A percentile compares a stretch with the other conserved stretches of the same genome.
These are phyloP conservation scores for Conchocele bisecta DNA, from an alignment of 2,888 invertebrate species.

Conservation along the genomic window DNA sequence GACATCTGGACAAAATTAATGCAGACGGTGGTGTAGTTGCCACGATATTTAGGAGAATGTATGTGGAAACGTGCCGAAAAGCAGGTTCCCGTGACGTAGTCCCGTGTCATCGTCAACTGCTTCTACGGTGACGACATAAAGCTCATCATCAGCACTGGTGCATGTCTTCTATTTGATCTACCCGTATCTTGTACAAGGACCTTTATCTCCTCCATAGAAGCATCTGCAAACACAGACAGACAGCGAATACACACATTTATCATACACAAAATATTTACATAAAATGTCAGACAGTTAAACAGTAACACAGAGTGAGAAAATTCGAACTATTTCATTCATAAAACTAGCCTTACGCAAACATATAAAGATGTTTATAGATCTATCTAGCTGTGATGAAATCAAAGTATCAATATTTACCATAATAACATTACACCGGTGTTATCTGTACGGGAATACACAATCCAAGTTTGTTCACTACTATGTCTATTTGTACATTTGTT, in stretches of 20 bases:
- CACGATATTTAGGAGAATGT: too few species aligned
- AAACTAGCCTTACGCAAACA: conserved; percentile 50
- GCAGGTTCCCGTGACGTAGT: too few species aligned
- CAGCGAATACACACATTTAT: conserved; percentile 18
- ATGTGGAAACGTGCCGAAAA: too few species aligned
- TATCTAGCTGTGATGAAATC: conserved; percentile 48
- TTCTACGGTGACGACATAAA: too few species aligned
- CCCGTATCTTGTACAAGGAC: too few species aligned
- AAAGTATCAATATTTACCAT: conserved; percentile 56
- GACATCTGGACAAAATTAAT: too few species aligned
- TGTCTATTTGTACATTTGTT: conserved; percentile 40
- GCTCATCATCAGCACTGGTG: too few species aligned
- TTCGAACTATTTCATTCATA: conserved; percentile 50
- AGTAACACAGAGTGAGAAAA: conserved; percentile 2
- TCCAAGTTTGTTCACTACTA: conserved; percentile 5
- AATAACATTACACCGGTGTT: conserved; percentile 30
- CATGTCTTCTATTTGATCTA: too few species aligned
- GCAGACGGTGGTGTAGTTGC: too few species aligned
- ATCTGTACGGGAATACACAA: conserved; percentile 9
- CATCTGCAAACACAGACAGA: conserved; percentile 12
- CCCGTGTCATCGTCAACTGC: too few species aligned
- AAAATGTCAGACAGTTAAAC: conserved; percentile 8
- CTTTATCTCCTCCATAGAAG: too few species aligned
- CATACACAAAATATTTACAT: conserved; percentile 21
- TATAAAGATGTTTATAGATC: conserved; percentile 46